phyloP scores from a whole-genome alignment of 2,113 vertebrate genomes.

The Brienomyrus longianalis region DNA sequence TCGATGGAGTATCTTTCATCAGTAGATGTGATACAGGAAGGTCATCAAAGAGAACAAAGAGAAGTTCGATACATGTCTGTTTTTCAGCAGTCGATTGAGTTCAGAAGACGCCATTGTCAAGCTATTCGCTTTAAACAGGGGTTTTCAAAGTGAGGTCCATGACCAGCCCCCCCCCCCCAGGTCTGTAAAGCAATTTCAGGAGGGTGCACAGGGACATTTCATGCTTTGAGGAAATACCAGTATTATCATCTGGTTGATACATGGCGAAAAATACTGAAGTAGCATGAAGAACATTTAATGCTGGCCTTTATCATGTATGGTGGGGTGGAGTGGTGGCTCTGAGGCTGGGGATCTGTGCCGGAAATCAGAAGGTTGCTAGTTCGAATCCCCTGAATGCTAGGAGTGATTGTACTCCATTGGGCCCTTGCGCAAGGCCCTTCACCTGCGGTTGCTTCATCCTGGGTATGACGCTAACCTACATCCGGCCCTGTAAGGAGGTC shows the following conservation, averaged over 20 bases:
- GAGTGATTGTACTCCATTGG: too few species aligned
- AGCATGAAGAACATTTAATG: not conserved
- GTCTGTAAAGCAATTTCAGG: not conserved
- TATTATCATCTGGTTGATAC: not conserved
- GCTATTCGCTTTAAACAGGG: not conserved
- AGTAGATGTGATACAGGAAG: not conserved
- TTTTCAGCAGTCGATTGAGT: not conserved
- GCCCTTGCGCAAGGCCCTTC: too few species aligned
- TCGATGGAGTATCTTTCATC: not conserved
- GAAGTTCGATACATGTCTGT: not conserved
- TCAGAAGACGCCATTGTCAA: not conserved
- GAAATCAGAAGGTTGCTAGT: too few species aligned
- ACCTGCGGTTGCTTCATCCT: too few species aligned
- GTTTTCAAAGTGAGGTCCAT: not conserved
- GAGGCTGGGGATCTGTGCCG: too few species aligned
- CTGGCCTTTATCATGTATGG: not conserved
- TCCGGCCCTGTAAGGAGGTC: too few species aligned
- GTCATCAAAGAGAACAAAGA: not conserved
- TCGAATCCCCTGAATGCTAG: too few species aligned
- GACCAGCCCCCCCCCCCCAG: not conserved
- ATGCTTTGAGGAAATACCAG: not conserved
- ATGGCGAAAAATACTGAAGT: not conserved
- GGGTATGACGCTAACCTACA: too few species aligned
- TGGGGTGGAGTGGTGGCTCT: too few species aligned
- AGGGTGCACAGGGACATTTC: not conserved